Evolutionary conservation across 2,113 vertebrate genomes (phyloP), one percentile per base, ranked within the genome.

Genomic region (Callipepla californica): DNA sequence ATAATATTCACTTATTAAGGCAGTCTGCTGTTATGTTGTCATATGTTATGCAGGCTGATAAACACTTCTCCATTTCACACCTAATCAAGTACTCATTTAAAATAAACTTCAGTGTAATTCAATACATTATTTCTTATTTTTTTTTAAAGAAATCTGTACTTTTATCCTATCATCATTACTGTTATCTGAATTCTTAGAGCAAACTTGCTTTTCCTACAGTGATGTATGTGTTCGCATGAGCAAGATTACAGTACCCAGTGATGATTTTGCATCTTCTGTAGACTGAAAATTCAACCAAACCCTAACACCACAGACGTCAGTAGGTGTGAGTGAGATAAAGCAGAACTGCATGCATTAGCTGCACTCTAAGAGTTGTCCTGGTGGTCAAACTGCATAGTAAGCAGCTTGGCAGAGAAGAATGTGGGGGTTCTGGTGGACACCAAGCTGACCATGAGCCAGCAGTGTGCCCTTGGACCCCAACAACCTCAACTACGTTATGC

Each of bases 61-160:
- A 90, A 70, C 79, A 45, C 2, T 6, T 73, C 45, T 73, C 26
- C 30, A 62, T 95, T 91, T 94, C 50, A 85, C 65, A 73, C 53
- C 75, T 85, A 82, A 74, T 87, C 36, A 87, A 85, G 34, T 53
- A 61, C 48, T 85, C 4, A 82, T 89, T 94, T 91, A 77, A 89
- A 91, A 89, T 82, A 79, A 76, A 61, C 30, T 40, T 79, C 26
- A 66, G 7, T 82, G 50, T 87, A 85, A 85, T 85, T 82, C 40
- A 73, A 40, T 28, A 25, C 7, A 58, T 65, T 65, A 79, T 82
- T 81, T 87, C 57, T 76, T 87, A 78, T 76, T 82, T 84, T 78
- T 45, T 40, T n/a, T n/a, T n/a, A n/a, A n/a, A n/a, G 75, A 79
- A 76, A 85, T n/a, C 19, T 62, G 3, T 53, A 11, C 61, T 95